These are phyloP conservation scores for Eulemur albifrons DNA, from an alignment of 2,797 vertebrate species.

Conservation along the genomic window DNA sequence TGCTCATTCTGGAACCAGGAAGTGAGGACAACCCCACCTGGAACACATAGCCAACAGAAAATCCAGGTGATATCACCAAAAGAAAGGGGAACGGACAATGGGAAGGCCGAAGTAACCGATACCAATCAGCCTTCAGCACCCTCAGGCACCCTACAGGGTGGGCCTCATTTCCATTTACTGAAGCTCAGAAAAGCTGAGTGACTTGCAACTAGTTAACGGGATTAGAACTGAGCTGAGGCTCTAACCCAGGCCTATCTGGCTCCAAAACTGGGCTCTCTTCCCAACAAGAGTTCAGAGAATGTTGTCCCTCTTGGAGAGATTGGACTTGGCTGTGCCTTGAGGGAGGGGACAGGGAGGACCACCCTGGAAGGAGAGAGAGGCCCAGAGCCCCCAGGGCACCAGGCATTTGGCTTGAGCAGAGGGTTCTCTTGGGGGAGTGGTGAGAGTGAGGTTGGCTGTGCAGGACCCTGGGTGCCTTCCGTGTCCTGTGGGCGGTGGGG, in stretches of 20 bases:
- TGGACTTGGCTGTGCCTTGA: neutral
- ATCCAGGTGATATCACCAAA: neutral
- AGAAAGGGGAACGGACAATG: neutral
- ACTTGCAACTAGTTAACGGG: neutral
- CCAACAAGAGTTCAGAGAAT: neutral
- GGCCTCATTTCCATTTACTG: neutral
- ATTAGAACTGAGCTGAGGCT: neutral
- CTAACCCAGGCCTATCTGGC: neutral
- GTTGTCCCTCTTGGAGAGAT: neutral
- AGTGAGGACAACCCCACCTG: neutral
- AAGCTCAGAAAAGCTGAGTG: neutral
- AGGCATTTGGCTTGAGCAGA: neutral
- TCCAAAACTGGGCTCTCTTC: neutral
- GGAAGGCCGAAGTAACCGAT: neutral
- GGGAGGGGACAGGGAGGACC: neutral
- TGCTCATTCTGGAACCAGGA: neutral
- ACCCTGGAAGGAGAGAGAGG: neutral
- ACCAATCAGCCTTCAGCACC: neutral
- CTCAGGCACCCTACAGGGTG: neutral
- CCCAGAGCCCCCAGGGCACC: neutral
- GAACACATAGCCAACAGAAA: neutral
- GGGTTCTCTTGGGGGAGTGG: neutral
- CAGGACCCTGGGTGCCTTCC: neutral
- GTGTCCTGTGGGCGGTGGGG: neutral
- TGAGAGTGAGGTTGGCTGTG: neutral